Conservation (phyloP, 2,797 vertebrate species). For the Poecile montanus region DNA sequence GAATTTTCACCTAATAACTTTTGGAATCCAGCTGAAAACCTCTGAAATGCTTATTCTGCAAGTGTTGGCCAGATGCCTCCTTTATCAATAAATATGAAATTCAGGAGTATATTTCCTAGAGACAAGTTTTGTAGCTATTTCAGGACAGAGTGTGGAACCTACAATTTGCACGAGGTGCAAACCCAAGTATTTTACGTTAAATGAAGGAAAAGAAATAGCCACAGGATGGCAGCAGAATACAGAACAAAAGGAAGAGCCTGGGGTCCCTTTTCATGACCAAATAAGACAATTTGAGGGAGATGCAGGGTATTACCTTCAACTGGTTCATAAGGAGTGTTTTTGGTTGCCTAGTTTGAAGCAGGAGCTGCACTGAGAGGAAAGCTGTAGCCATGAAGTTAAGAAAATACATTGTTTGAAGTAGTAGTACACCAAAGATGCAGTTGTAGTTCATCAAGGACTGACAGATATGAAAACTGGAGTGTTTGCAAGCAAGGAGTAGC, state of each 20-base stretch:
- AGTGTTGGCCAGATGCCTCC: not conserved
- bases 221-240: constrained; percentile 70
- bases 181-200: not conserved
- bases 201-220: constrained; percentile 26
- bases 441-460: not conserved
- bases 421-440: not conserved
- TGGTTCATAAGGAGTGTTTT: not conserved
- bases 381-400: not conserved
- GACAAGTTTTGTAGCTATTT: not conserved
- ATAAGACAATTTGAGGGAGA: not conserved
- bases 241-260: not conserved
- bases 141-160: not conserved
- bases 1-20: not conserved
- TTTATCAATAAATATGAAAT: not conserved
- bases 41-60: not conserved
- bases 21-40: not conserved
- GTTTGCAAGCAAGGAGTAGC: not conserved
- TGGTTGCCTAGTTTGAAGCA: not conserved
- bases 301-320: not conserved
- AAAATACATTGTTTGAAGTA: not conserved
- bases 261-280: not conserved
- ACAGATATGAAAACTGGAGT: not conserved
- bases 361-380: not conserved
- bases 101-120: not conserved
- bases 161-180: not conserved